Base-by-base conservation (phyloP, 2,113 vertebrate genomes). In the Tinamus guttatus region DNA sequence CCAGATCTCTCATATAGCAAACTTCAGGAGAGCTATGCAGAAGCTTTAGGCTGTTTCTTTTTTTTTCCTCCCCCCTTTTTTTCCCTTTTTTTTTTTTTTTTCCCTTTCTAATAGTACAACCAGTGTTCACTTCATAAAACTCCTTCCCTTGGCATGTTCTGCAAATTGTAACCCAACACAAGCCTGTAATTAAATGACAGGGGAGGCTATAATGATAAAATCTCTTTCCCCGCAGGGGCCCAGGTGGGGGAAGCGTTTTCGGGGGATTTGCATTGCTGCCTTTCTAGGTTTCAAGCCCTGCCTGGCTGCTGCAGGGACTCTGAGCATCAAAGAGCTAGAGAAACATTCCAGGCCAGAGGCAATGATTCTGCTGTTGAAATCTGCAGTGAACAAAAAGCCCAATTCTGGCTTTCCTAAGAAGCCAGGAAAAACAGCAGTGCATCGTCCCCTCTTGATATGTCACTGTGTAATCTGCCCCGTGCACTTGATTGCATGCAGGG, bases 111-210 rank as follows among this genome's bases (percentile, higher is more conserved):
- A 22, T 0, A 34, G 17, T 4, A 10, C 59, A 62, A 30, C n/a
- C 40, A 30, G 21, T 17, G 25, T 80, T 54, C 16, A 30, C 81
- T 90, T 21, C 76, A 14, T 32, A 67, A 74, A 95, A 41, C 79
- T 70, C 68, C 49, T 80, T 85, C 30, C 49, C 54, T 43, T 49
- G 16, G 81, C 20, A 78, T 21, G 79, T 13, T 93, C 86, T 68
- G 59, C 15, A 90, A 52, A 52, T 4, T 62, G 87, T 47, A 90
- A 92, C 75, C 90, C 73, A 77, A 79, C 78, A 85, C 93, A 93
- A 90, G 60, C 74, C 90, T 91, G 90, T 89, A 92, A 94, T 95
- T 91, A 91, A 86, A 89, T 43, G 95, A 11, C 94, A 71, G 90
- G 90, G 86, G 28, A 78, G 81, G 78, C 90, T 91, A 81, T 6